Conservation (phyloP, 1,140 invertebrate genomes). For the Aphelinus certus region DNA sequence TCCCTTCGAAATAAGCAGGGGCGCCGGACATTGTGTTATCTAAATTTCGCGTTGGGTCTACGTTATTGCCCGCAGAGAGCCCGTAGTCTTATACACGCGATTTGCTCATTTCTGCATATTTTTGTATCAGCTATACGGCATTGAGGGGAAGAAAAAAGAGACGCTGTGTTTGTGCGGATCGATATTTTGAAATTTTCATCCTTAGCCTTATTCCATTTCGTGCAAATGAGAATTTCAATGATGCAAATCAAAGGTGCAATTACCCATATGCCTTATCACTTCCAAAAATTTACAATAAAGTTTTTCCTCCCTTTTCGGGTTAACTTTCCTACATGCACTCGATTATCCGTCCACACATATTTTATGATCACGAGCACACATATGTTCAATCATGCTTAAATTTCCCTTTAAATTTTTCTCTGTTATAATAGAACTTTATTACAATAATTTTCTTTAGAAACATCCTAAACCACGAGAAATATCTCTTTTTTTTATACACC, state of each 20-base stretch:
- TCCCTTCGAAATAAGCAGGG: constrained; percentile 64
- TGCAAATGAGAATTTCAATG: constrained; percentile 37
- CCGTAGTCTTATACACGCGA: constrained; percentile 28
- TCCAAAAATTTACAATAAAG: constrained; percentile 57
- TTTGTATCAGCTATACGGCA: constrained; percentile 40
- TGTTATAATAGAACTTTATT: constrained; percentile 54
- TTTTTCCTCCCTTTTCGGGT: constrained; percentile 41
- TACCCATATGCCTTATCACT: constrained; percentile 54
- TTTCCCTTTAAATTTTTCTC: constrained; percentile 43
- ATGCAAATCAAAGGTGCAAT: constrained; percentile 51
- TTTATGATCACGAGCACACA: background rate
- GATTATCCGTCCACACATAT: background rate
- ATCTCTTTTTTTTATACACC: constrained; percentile 57
- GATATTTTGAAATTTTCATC: no score
- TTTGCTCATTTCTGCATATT: constrained; percentile 23
- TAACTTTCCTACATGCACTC: constrained; percentile 24
- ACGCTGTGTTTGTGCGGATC: no score
- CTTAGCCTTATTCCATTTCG: constrained; percentile 9
- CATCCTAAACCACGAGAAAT: constrained; percentile 58
- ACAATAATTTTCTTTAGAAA: constrained; percentile 60
- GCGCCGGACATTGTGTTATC: constrained; percentile 51
- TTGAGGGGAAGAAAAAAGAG: constrained; percentile 39
- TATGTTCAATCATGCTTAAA: constrained; percentile 22
- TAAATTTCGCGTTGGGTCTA: constrained; percentile 36
- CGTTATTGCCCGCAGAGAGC: constrained; percentile 40